phyloP scores from a whole-genome alignment of 2,113 vertebrate genomes.

The Rhizomys pruinosus region DNA sequence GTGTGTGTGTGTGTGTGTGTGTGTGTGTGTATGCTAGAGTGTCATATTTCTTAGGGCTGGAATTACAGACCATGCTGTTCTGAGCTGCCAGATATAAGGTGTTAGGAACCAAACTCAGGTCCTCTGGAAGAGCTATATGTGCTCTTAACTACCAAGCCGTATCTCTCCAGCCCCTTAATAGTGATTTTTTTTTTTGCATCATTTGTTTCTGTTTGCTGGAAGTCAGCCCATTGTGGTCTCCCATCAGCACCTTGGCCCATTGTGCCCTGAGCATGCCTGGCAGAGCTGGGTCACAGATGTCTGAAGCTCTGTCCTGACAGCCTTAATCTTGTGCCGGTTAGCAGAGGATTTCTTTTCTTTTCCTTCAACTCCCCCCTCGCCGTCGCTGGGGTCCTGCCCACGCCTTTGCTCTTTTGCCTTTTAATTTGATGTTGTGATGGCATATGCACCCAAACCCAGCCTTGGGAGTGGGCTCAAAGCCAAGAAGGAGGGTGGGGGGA shows the following conservation, averaged over 20 bases:
- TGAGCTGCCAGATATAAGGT: too few relatives aligned
- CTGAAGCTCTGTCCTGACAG: neutral
- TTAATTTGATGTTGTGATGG: neutral
- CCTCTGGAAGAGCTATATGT: too few relatives aligned
- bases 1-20: too few relatives aligned
- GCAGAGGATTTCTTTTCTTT: neutral
- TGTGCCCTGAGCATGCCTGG: neutral
- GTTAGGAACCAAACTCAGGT: too few relatives aligned
- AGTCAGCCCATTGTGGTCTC: rapidly evolving
- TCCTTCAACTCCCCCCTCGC: neutral
- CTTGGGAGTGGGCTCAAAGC: neutral
- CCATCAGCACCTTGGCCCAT: neutral
- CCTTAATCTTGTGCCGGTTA: neutral
- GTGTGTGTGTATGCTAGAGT: too few relatives aligned
- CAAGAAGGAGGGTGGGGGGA: neutral
- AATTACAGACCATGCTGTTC: too few relatives aligned
- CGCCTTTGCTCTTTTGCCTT: conserved; percentile 8
- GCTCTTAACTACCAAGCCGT: too few relatives aligned
- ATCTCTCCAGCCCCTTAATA: neutral
- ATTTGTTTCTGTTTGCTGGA: neutral
- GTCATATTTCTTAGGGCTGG: too few relatives aligned
- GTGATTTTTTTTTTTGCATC: neutral
- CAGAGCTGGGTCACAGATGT: neutral
- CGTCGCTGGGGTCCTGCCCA: neutral
- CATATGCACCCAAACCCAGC: neutral